Evolutionary conservation across 2,113 vertebrate species (phyloP).

Genomic region (Triplophysa rosa): DNA sequence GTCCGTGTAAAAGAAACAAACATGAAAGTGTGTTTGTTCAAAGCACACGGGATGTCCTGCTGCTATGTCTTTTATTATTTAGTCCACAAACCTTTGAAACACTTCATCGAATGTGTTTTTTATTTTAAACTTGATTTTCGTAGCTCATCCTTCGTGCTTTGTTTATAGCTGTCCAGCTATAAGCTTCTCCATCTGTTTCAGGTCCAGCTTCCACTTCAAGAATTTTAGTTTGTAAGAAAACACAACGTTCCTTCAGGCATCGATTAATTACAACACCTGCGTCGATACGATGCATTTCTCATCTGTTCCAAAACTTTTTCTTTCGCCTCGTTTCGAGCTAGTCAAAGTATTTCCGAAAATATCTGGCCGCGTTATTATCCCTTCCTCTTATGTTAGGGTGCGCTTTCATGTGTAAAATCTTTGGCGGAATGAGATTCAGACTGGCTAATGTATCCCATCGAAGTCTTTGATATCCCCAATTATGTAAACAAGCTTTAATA

Average conservation of each 20-base stretch:
- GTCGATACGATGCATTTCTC: constrained; percentile 22
- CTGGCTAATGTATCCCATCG: constrained; percentile 52
- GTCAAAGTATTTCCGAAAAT: constrained; percentile 22
- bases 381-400: constrained; percentile 42
- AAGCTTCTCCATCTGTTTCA: background rate
- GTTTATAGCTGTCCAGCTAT: background rate
- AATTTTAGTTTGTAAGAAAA: background rate
- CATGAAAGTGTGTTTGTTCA: constrained; percentile 47
- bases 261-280: constrained; percentile 8
- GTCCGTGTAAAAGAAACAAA: constrained; percentile 32
- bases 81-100: constrained; percentile 16
- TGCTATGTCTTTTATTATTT: constrained; percentile 24
- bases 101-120: background rate
- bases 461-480: constrained; percentile 62
- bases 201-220: background rate
- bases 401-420: constrained; percentile 61
- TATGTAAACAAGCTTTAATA: constrained; percentile 63
- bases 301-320: background rate
- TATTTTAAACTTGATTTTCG: background rate
- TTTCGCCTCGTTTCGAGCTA: background rate
- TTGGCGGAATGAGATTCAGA: constrained; percentile 51
- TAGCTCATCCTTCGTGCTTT: background rate
- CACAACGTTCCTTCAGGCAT: background rate
- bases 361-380: constrained; percentile 13
- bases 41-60: constrained; percentile 47